Percentiles rank a stretch among this genome's conserved stretches.
phyloP scores from a whole-genome alignment of 2,888 invertebrate species.

The Heliconius aoede region DNA sequence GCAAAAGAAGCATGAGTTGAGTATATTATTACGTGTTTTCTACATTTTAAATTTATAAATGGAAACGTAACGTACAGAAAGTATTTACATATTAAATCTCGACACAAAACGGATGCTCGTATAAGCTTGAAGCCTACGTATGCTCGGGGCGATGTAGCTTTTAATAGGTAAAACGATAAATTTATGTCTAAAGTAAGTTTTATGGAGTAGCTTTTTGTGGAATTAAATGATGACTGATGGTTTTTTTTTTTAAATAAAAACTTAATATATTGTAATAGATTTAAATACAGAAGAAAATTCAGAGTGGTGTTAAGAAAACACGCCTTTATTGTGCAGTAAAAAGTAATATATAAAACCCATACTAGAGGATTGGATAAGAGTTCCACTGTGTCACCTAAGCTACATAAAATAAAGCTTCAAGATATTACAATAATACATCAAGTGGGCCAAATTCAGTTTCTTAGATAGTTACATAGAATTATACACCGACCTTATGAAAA shows the following conservation, averaged over 20 bases:
- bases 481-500: too few relatives aligned
- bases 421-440: too few relatives aligned
- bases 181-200: neutral
- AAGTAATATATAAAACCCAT: too few relatives aligned
- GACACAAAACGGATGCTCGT: neutral
- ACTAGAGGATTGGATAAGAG: too few relatives aligned
- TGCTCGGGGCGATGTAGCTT: slow-evolving; percentile 11
- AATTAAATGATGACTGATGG: too few relatives aligned
- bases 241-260: neutral
- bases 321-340: too few relatives aligned
- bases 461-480: too few relatives aligned
- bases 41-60: slow-evolving; percentile 14
- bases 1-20: slow-evolving; percentile 5
- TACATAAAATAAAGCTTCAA: too few relatives aligned
- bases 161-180: slow-evolving; percentile 3
- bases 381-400: too few relatives aligned
- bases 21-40: slow-evolving; percentile 3
- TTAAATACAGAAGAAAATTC: too few relatives aligned
- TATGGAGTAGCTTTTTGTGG: neutral
- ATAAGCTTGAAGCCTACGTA: slow-evolving; percentile 10
- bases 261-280: neutral
- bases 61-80: slow-evolving; percentile 5
- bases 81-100: slow-evolving; percentile 12
- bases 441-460: too few relatives aligned
- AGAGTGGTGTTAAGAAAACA: too few relatives aligned